phyloP scores from a whole-genome alignment of 2,113 vertebrate genomes.

The Oncorhynchus nerka region DNA sequence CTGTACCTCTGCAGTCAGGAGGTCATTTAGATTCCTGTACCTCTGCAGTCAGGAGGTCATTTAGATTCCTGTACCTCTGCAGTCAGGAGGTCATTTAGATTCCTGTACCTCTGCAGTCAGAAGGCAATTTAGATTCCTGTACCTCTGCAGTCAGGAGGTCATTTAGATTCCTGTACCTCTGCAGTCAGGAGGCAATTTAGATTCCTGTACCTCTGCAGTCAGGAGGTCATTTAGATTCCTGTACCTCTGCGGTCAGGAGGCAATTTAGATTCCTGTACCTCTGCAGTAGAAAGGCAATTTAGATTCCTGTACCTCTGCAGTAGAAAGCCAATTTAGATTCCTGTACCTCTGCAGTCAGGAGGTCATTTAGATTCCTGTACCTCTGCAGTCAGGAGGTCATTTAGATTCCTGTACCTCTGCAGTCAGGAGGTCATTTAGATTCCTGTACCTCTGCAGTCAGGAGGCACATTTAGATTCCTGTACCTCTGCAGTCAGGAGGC shows the following conservation, averaged over 20 bases:
- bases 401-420: constrained; percentile 40
- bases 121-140: background rate
- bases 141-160: background rate
- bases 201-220: no score
- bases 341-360: background rate
- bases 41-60: constrained; percentile 19
- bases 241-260: no score
- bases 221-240: background rate
- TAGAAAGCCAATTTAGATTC: constrained; percentile 10
- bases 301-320: no score
- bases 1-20: background rate
- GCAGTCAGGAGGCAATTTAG: constrained; percentile 1
- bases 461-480: constrained; percentile 17
- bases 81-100: constrained; percentile 12
- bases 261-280: constrained; percentile 44
- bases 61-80: no score
- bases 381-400: constrained; percentile 11
- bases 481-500: background rate
- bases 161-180: constrained; percentile 46
- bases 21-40: constrained; percentile 49
- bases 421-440: constrained; percentile 9
- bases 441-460: no score
- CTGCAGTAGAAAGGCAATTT: constrained; percentile 3
- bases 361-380: constrained; percentile 8
- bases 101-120: no score